Conservation (phyloP, 2,113 vertebrate genomes). For the Gyps fulvus region DNA sequence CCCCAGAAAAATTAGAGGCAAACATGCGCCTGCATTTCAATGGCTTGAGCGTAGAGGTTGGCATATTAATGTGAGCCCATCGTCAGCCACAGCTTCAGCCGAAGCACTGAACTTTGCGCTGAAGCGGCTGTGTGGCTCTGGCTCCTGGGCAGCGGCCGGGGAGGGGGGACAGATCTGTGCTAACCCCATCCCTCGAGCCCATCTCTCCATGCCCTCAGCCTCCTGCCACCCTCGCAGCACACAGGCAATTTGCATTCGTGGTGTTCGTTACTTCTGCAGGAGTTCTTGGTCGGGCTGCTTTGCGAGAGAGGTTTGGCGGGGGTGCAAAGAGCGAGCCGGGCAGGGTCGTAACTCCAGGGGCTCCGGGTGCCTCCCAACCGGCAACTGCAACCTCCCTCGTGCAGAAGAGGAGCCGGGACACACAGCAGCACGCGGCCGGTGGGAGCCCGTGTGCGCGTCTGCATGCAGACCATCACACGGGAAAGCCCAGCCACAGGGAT, state of each 20-base stretch:
- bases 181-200: neutral
- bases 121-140: accelerated
- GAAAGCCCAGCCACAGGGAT: neutral
- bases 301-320: neutral
- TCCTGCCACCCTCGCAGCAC: neutral
- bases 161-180: neutral
- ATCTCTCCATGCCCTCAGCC: neutral
- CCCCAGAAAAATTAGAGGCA: constrained; percentile 32
- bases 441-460: accelerated
- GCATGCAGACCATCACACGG: neutral
- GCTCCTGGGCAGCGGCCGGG: neutral
- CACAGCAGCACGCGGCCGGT: neutral
- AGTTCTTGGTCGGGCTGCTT: neutral
- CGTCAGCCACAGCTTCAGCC: neutral
- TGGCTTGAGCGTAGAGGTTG: neutral
- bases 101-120: neutral
- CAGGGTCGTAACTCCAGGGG: neutral
- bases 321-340: accelerated
- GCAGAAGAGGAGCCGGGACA: neutral
- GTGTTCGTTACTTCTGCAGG: neutral
- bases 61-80: neutral
- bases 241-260: no score
- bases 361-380: neutral
- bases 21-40: constrained; percentile 20
- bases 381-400: neutral